phyloP scores from a whole-genome alignment of 64 coral and sea anemone species.

The Montipora cactus region DNA sequence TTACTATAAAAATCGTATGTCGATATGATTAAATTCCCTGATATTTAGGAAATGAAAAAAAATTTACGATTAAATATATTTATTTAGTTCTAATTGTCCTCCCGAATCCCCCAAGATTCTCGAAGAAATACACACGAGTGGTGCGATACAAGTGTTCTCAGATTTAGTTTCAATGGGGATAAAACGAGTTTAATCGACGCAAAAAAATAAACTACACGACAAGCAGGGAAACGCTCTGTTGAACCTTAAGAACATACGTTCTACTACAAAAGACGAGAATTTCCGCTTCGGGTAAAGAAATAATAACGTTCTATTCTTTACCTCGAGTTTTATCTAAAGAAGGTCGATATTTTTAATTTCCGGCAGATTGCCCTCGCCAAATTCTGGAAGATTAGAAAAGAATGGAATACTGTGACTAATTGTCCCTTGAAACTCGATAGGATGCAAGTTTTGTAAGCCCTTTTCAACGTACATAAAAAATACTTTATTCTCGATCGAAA shows the following conservation, averaged over 20 bases:
- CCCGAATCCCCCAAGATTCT: not conserved
- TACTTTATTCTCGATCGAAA: not conserved
- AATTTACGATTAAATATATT: not conserved
- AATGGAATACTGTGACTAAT: not conserved
- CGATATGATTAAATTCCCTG: not conserved
- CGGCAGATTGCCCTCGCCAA: not conserved
- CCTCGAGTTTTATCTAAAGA: not conserved
- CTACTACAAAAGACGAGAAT: not conserved
- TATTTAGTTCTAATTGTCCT: not conserved
- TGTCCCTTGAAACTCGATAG: not conserved
- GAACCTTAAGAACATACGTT: not conserved
- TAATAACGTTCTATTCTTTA: not conserved
- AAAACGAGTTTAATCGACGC: not conserved
- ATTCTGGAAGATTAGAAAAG: not conserved
- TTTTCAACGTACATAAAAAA: not conserved
- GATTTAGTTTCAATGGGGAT: not conserved
- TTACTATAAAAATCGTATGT: not conserved
- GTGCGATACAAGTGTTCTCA: not conserved
- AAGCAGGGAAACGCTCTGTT: not conserved
- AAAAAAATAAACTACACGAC: not conserved
- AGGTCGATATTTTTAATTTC: not conserved
- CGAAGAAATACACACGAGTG: not conserved
- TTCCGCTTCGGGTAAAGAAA: not conserved
- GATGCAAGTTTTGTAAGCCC: not conserved
- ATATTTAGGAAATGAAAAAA: not conserved